Percentiles rank a stretch among this genome's conserved stretches.
These are phyloP conservation scores for Monopterus albus DNA, from an alignment of 2,113 vertebrate species.

Conservation along the genomic window DNA sequence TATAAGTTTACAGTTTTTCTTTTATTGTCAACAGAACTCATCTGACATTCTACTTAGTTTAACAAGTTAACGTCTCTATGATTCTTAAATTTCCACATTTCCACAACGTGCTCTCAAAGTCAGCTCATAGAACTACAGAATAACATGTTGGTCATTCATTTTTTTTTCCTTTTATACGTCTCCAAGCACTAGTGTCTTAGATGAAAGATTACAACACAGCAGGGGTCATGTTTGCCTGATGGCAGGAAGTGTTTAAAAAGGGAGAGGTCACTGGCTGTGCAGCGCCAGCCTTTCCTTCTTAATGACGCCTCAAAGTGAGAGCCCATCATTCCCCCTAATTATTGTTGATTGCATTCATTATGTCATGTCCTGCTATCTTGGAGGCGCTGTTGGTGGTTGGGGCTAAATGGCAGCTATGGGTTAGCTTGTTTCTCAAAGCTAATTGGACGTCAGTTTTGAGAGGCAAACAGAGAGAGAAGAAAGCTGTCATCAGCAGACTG, in stretches of 20 bases:
- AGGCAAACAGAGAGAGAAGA: conserved; percentile 55
- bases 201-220: conserved; percentile 62
- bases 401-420: conserved; percentile 68
- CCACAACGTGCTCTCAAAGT: background rate
- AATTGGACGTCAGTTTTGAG: conserved; percentile 76
- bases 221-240: conserved; percentile 60
- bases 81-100: background rate
- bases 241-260: conserved; percentile 66
- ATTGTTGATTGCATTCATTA: conserved; percentile 84
- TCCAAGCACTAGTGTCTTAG: no score
- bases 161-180: no score
- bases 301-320: conserved; percentile 78
- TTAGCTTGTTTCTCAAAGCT: conserved; percentile 75
- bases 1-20: no score
- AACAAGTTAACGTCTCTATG: background rate
- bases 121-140: background rate
- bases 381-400: conserved; percentile 68
- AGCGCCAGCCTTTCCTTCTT: conserved; percentile 66
- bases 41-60: no score
- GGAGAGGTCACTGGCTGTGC: conserved; percentile 72
- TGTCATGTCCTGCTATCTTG: conserved; percentile 71
- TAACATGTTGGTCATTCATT: conserved; percentile 20
- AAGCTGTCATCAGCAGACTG: conserved; percentile 66
- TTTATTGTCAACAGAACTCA: no score
- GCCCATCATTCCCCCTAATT: conserved; percentile 82